A percentile compares a stretch with the other conserved stretches of the same genome.
Conservation (phyloP, 2,797 vertebrate genomes). For the Garrulus glandarius region DNA sequence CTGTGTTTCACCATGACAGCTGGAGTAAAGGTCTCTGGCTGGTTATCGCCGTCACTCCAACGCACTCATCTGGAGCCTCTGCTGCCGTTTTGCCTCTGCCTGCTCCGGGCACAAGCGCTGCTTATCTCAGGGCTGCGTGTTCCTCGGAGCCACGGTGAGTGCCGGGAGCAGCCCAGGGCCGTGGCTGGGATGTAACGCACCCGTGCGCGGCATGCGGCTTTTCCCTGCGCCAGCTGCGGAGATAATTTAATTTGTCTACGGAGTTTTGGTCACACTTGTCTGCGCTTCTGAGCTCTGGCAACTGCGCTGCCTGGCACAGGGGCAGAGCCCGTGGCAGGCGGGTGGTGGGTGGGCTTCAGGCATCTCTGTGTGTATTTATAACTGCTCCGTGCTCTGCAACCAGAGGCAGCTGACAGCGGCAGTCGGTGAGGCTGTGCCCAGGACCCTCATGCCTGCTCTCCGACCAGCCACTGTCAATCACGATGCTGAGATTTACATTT, state of each 20-base stretch:
- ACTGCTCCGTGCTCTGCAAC: accelerated
- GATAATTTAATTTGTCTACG: background rate
- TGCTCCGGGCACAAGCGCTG: background rate
- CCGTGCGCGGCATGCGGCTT: accelerated
- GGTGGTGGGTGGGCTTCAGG: background rate
- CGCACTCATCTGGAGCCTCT: background rate
- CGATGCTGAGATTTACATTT: background rate
- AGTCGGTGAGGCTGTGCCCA: accelerated
- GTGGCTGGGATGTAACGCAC: background rate
- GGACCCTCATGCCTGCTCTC: background rate
- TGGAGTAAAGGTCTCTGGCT: background rate
- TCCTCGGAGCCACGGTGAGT: accelerated
- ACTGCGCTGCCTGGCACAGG: background rate
- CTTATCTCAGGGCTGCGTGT: accelerated
- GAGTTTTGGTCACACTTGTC: background rate
- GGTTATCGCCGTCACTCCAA: accelerated
- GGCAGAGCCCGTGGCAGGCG: accelerated
- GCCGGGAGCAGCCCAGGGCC: accelerated
- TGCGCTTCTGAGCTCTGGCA: background rate
- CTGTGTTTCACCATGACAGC: background rate
- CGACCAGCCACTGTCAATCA: background rate
- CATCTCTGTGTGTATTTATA: background rate
- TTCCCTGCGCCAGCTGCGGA: background rate
- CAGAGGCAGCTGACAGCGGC: background rate
- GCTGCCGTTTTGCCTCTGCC: background rate